phyloP scores from a whole-genome alignment of 2,113 vertebrate genomes.

The Stictonetta naevosa region DNA sequence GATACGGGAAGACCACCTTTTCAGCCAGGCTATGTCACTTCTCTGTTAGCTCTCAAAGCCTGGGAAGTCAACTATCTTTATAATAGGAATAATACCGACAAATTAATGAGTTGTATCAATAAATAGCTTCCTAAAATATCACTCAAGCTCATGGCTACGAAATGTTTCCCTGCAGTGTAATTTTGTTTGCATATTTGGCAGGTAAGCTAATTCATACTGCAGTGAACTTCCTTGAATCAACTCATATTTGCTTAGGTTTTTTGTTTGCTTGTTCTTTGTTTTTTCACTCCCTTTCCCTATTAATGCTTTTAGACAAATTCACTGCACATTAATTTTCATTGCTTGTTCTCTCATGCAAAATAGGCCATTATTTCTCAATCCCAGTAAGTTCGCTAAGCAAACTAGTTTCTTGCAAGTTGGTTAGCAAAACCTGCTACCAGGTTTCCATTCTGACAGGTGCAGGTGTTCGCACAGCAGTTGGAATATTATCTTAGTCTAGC shows the following conservation, averaged over 20 bases:
- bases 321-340: constrained; percentile 36
- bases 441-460: not conserved
- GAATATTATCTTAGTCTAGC: not conserved
- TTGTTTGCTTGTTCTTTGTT: not conserved
- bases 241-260: not conserved
- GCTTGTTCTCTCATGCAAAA: constrained; percentile 25
- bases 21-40: not conserved
- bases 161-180: not conserved
- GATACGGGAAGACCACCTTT: not conserved
- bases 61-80: not conserved
- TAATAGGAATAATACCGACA: not conserved
- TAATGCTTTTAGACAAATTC: constrained; percentile 48
- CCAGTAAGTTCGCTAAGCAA: not conserved
- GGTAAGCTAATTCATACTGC: not conserved
- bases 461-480: not conserved
- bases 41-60: not conserved
- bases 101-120: not conserved
- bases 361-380: not conserved
- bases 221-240: not conserved
- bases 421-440: not conserved
- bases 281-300: not conserved
- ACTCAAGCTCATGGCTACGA: not conserved
- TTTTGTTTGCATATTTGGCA: not conserved
- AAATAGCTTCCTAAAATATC: not conserved
- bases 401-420: not conserved